A percentile compares a stretch with the other conserved stretches of the same genome.
Evolutionary conservation across 2,113 vertebrate species (phyloP).

Genomic region (Crotalus horridus): DNA sequence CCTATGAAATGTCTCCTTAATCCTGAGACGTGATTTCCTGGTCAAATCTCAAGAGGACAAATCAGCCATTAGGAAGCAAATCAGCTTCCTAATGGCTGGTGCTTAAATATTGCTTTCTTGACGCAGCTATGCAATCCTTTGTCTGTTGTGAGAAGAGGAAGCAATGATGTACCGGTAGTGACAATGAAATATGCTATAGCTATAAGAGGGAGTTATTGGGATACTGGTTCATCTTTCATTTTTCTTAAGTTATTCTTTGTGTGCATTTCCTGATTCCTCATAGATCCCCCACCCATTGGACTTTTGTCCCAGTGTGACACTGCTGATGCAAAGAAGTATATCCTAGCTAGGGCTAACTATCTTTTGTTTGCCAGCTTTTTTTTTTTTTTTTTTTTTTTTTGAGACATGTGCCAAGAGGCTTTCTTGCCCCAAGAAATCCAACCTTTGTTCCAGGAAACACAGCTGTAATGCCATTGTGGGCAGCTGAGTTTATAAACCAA

Average conservation of each 20-base stretch:
- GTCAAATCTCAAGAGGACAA: not conserved
- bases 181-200: not conserved
- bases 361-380: constrained; percentile 11
- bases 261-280: not conserved
- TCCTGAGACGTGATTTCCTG: not conserved
- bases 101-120: not conserved
- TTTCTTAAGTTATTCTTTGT: not conserved
- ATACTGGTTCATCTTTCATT: not conserved
- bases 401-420: not conserved
- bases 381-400: not conserved
- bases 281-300: not conserved
- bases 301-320: not conserved
- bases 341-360: not conserved
- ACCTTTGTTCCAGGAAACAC: constrained; percentile 38
- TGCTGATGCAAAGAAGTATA: not conserved
- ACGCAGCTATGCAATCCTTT: not conserved
- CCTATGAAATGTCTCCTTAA: not conserved
- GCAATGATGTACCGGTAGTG: not conserved
- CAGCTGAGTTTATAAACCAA: constrained; percentile 42
- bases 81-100: not conserved
- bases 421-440: constrained; percentile 18
- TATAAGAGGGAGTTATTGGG: not conserved
- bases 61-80: not conserved
- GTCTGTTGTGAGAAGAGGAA: not conserved
- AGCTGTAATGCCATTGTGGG: constrained; percentile 34